A percentile compares a stretch with the other conserved stretches of the same genome.
Conservation (phyloP, 1,140 invertebrate species). For the Hormaphis cornu region DNA sequence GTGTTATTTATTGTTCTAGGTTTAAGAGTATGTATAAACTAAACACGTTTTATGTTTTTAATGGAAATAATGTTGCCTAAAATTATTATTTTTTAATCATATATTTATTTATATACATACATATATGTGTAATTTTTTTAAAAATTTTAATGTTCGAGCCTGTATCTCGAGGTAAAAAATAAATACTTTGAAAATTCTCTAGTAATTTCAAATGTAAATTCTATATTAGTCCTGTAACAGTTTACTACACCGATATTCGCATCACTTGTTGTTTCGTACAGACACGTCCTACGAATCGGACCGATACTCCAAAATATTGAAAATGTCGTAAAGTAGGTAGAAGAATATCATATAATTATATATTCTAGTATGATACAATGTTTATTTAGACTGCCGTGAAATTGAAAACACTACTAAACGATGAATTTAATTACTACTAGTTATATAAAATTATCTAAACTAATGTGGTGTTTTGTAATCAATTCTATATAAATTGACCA, state of each 20-base stretch:
- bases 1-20: conserved; percentile 24
- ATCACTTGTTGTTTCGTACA: too few relatives aligned
- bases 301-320: too few relatives aligned
- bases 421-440: too few relatives aligned
- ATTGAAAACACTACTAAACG: too few relatives aligned
- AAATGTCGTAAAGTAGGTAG: too few relatives aligned
- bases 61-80: background rate
- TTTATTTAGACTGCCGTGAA: too few relatives aligned
- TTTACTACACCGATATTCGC: background rate
- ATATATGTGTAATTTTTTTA: background rate
- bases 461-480: too few relatives aligned
- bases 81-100: background rate
- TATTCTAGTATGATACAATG: too few relatives aligned
- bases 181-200: conserved; percentile 1
- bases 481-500: too few relatives aligned
- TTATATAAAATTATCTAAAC: too few relatives aligned
- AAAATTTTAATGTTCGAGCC: background rate
- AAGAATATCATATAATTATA: too few relatives aligned
- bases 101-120: background rate
- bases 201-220: background rate
- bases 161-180: background rate
- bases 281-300: too few relatives aligned
- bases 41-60: conserved; percentile 18
- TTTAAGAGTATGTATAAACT: conserved; percentile 18
- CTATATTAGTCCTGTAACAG: background rate